These are phyloP conservation scores for Anoplopoma fimbria DNA, from an alignment of 2,113 vertebrate species.

Conservation along the genomic window DNA sequence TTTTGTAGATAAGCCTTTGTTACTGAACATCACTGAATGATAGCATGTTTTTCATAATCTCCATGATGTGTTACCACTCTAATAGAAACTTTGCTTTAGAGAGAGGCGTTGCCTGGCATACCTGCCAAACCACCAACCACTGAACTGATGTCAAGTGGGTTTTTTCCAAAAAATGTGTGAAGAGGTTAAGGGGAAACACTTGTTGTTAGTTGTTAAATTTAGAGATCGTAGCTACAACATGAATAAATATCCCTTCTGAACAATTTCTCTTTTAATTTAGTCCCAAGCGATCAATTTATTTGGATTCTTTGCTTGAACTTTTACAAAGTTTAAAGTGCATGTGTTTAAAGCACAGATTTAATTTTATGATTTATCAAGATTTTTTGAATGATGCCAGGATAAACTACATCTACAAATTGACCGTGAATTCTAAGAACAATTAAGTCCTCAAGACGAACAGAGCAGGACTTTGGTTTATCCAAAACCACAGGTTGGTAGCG, in stretches of 20 bases:
- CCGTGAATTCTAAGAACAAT: background rate
- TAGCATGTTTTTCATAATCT: background rate
- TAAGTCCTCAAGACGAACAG: background rate
- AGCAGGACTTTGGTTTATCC: background rate
- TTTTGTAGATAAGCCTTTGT: background rate
- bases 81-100: background rate
- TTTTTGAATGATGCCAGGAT: background rate
- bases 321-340: background rate
- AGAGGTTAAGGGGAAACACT: background rate
- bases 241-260: background rate
- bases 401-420: background rate
- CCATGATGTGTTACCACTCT: background rate
- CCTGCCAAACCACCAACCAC: background rate
- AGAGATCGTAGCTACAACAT: background rate
- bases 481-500: background rate
- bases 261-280: background rate
- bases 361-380: background rate
- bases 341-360: background rate
- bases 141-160: background rate
- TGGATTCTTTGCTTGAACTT: background rate
- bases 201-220: background rate
- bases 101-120: background rate
- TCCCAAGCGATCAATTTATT: background rate
- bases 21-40: background rate
- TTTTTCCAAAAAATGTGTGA: background rate